Base-by-base conservation (phyloP, 2,797 vertebrate genomes). In the Semotilus atromaculatus region DNA sequence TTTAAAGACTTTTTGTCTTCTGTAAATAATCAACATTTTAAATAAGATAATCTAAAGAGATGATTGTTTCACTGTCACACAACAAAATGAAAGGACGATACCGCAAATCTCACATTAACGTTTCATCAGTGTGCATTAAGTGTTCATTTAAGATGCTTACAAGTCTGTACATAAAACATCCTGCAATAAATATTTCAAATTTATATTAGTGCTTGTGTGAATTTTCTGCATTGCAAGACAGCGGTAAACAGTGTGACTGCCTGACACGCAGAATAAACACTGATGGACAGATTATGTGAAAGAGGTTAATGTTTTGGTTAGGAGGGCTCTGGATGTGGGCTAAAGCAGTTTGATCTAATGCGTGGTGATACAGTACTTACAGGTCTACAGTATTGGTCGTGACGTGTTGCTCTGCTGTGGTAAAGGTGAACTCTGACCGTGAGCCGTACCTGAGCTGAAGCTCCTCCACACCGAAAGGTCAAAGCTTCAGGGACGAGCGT, bases 41-140 rank as follows among this genome's bases (percentile, higher is more conserved):
- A 75, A 45, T 45, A 67, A 38, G 31, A 68, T 7, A 11, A 23
- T 60, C n/a, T 2, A 58, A 68, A 77, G 19, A 77, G 11, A 76
- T 55, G n/a, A 68, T 58, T 83, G 82, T 83, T 83, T 83, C 62
- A 58, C 62, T 70, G 77, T 83, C 62, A 43, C 62, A 79, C 1
- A 53, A 66, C 29, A 67, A 76, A 67, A 38, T 31, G 29, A 31
- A 45, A 66, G 21, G 13, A 80, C 23, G 26, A 80, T 11, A 51
- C 16, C 2, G 73, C 73, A 16, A 40, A 55, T 23, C 72, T 58
- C 43, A 68, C n/a, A n/a, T 43, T 67, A 58, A 1, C 43, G 82
- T 40, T 40, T 75, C 23, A 53, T 83, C 26, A 18, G 45, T 55
- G 55, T 71, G 16, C n/a, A 58, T 40, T 40, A 38, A 26, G 66